phyloP scores from a whole-genome alignment of 2,113 vertebrate species.

The Empidonax traillii region DNA sequence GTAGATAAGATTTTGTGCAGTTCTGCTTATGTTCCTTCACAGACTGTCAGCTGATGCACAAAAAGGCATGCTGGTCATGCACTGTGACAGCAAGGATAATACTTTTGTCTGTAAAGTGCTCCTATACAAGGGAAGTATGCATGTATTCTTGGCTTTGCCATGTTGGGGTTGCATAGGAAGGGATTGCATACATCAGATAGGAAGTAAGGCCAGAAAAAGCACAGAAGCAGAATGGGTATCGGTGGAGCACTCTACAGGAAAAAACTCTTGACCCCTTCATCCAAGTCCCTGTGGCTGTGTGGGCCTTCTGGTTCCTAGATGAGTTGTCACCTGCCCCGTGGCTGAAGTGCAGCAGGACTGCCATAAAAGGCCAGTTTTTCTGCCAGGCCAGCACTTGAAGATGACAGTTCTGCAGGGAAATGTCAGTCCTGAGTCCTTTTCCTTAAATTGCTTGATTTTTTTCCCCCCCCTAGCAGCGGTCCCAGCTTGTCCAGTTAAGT shows the following conservation, averaged over 20 bases:
- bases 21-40: neutral
- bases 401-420: neutral
- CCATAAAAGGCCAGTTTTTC: neutral
- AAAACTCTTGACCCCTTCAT: neutral
- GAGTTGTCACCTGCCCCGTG: neutral
- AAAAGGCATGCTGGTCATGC: neutral
- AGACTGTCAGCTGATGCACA: neutral
- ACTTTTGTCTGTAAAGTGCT: neutral
- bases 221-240: neutral
- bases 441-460: neutral
- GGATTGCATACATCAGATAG: neutral
- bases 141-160: neutral
- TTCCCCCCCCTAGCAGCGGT: neutral
- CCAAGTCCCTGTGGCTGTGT: neutral
- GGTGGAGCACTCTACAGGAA: neutral
- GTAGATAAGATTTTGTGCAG: neutral
- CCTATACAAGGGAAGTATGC: neutral
- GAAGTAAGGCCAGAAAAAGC: neutral
- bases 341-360: neutral
- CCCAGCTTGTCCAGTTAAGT: neutral
- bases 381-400: neutral
- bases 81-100: neutral
- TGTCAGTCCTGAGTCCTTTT: neutral
- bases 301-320: neutral
- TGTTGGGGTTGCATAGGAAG: neutral